Evolutionary conservation across 2,797 vertebrate species (phyloP).

Genomic region (Dicrostonyx torquatus): DNA sequence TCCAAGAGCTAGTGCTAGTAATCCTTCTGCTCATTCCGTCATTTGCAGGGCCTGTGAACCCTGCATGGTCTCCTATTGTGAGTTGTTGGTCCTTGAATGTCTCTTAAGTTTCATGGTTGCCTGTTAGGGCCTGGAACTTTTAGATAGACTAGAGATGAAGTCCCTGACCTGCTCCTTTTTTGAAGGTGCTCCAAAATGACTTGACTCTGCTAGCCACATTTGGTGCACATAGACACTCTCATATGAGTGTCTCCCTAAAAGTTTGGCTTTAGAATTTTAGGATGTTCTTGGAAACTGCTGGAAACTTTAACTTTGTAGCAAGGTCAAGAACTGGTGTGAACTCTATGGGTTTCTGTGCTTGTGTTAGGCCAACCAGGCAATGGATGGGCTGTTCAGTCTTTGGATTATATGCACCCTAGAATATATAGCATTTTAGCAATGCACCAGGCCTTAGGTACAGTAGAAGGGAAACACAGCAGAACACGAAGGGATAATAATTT

Average conservation of each 20-base stretch:
- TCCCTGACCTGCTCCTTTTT: neutral
- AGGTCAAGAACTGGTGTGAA: slow-evolving; percentile 4
- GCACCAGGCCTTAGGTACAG: neutral
- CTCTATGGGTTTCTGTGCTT: slow-evolving; percentile 28
- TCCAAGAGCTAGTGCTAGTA: neutral
- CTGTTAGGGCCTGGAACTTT: neutral
- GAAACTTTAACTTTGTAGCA: slow-evolving; percentile 34
- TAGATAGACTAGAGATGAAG: neutral
- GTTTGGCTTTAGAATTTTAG: slow-evolving; percentile 37
- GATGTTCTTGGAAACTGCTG: slow-evolving; percentile 29
- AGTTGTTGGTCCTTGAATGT: neutral
- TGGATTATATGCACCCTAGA: neutral
- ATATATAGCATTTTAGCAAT: slow-evolving; percentile 28
- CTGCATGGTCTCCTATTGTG: neutral
- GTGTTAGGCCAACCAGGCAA: neutral
- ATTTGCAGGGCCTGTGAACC: neutral
- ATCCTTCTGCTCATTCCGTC: neutral
- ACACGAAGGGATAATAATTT: neutral
- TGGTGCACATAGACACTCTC: neutral
- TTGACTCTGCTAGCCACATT: neutral
- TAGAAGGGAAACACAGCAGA: neutral
- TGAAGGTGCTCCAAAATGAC: neutral
- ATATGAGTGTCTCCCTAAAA: neutral
- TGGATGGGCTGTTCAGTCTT: neutral
- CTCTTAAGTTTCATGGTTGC: slow-evolving; percentile 1